Evolutionary conservation across 1,140 invertebrate genomes (phyloP).

Genomic region (Phocides pigmalion): DNA sequence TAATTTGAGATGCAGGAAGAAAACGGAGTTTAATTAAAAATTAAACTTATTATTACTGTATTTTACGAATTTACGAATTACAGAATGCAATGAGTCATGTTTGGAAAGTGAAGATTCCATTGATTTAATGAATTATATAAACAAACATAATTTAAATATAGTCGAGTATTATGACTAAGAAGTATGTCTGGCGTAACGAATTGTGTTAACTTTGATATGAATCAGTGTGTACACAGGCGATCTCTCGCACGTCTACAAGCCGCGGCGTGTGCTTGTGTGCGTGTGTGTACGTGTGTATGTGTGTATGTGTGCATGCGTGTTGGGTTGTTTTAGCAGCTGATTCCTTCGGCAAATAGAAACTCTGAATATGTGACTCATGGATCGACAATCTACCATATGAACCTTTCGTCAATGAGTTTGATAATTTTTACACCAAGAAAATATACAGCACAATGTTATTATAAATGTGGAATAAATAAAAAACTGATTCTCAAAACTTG

Average conservation of each 20-base stretch:
- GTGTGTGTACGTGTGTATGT: background rate
- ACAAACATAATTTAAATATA: background rate
- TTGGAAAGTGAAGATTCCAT: background rate
- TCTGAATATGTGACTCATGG: conserved; percentile 10
- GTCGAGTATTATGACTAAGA: conserved; percentile 13
- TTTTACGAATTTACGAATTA: too few species aligned
- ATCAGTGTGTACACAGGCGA: conserved; percentile 22
- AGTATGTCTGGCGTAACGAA: conserved; percentile 14
- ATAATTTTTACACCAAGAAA: background rate
- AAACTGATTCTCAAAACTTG: too few species aligned
- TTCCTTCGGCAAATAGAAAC: conserved; percentile 21
- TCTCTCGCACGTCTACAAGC: conserved; percentile 1
- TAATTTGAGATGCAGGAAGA: too few species aligned
- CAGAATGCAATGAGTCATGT: background rate
- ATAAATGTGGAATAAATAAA: too few species aligned
- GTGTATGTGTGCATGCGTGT: background rate
- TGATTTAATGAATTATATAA: background rate
- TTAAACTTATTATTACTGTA: too few species aligned
- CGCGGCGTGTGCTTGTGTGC: background rate
- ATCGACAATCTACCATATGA: background rate
- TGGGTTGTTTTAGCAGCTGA: conserved; percentile 24
- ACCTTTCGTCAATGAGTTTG: background rate
- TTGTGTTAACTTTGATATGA: conserved; percentile 8
- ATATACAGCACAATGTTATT: too few species aligned
- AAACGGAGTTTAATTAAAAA: too few species aligned